These are phyloP conservation scores for Paedocypris micromegethes DNA, from an alignment of 2,797 vertebrate genomes.

Conservation along the genomic window DNA sequence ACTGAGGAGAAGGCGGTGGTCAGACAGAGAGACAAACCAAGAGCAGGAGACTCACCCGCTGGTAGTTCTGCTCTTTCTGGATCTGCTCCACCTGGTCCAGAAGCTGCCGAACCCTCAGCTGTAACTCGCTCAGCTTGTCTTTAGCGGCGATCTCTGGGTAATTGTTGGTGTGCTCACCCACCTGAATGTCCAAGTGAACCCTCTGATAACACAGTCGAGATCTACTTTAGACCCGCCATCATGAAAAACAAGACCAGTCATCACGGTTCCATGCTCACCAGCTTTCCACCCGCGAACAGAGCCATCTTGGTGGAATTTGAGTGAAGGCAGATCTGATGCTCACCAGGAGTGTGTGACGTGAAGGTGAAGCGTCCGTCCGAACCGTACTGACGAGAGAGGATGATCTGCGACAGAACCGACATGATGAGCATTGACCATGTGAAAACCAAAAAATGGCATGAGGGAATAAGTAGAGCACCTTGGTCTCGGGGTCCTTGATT, in stretches of 20 bases:
- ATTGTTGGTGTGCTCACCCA: constrained; percentile 92
- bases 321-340: constrained; percentile 94
- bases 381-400: constrained; percentile 89
- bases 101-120: constrained; percentile 84
- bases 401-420: constrained; percentile 64
- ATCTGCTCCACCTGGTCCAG: constrained; percentile 94
- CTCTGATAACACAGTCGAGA: constrained; percentile 60
- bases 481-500: constrained; percentile 88
- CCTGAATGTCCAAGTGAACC: constrained; percentile 91
- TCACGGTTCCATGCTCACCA: constrained; percentile 65
- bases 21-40: no score
- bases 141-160: constrained; percentile 94
- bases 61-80: constrained; percentile 96
- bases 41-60: constrained; percentile 72
- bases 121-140: constrained; percentile 89
- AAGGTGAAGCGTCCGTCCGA: constrained; percentile 93
- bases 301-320: constrained; percentile 93
- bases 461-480: constrained; percentile 60
- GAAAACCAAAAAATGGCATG: not conserved
- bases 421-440: not conserved
- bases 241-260: no score
- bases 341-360: constrained; percentile 91
- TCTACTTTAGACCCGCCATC: no score
- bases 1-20: constrained; percentile 59
- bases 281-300: constrained; percentile 85